Evolutionary conservation across 2,113 vertebrate species (phyloP).

Genomic region (Gila orcuttii): DNA sequence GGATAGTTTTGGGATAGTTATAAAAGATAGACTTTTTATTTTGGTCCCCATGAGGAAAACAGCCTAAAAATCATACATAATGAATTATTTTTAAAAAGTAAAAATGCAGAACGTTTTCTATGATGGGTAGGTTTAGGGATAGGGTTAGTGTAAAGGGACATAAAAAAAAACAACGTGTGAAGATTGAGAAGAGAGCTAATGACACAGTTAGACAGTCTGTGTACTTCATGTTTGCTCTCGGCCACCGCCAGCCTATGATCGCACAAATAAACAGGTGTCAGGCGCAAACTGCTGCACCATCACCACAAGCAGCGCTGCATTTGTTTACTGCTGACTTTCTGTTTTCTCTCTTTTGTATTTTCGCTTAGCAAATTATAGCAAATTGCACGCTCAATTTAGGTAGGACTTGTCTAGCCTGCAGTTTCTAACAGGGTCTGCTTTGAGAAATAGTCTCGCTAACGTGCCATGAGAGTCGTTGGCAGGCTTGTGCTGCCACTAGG

Average conservation of each 20-base stretch:
- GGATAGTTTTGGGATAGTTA: too few relatives aligned
- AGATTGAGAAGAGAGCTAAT: not conserved
- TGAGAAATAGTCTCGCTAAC: slow-evolving; percentile 1
- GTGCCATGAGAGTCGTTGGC: not conserved
- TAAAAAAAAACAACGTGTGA: too few relatives aligned
- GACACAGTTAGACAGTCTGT: too few relatives aligned
- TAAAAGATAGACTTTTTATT: too few relatives aligned
- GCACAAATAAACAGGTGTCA: slow-evolving; percentile 45
- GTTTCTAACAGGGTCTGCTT: slow-evolving; percentile 25
- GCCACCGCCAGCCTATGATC: slow-evolving; percentile 36
- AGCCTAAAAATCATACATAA: too few relatives aligned
- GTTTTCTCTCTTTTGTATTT: slow-evolving; percentile 44
- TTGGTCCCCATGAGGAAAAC: too few relatives aligned
- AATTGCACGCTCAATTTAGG: slow-evolving; percentile 30
- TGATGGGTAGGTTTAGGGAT: too few relatives aligned
- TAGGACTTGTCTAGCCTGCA: slow-evolving; percentile 38
- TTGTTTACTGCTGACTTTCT: slow-evolving; percentile 50
- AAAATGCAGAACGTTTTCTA: too few relatives aligned
- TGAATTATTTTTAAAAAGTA: too few relatives aligned
- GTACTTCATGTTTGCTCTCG: slow-evolving; percentile 38
- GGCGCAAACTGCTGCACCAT: slow-evolving; percentile 43
- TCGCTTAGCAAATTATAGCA: slow-evolving; percentile 48
- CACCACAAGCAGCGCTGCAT: slow-evolving; percentile 36
- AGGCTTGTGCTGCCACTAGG: not conserved
- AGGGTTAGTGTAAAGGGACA: too few relatives aligned